Base-by-base conservation (phyloP, 2,888 invertebrate genomes). In the Linyphia triangularis region DNA sequence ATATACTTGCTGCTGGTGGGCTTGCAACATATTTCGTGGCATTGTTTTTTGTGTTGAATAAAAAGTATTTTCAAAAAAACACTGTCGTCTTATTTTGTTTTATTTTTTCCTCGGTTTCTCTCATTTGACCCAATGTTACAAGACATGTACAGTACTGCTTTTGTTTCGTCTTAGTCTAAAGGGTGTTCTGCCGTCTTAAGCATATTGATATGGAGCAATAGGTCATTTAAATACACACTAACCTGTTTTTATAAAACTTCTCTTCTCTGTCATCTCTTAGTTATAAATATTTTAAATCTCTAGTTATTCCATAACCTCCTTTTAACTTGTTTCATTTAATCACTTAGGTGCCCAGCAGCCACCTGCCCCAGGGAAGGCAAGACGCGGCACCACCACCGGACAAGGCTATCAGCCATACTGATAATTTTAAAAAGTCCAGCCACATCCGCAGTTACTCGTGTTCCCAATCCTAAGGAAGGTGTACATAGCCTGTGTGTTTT, bases 401-500 rank as follows among this genome's bases (percentile, higher is more conserved):
- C 85, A 85, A 77, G 88, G 88, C 63, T 88, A 88, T 77, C 88
- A 88, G 70, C 88, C 88, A 28, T 88, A 88, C 61, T 88, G 88
- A 88, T 77, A 82, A 82, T 33, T 75, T 81, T 86, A 61, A 43
- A 9, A 3, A 85, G 51, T 57, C 70, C 43, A 79, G 81, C 86
- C 85, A 57, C 75, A 81, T 81, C 67, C 57, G 81, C 51, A 81
- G 81, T 81, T 51, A 69, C 77, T 61, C 70, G 78, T 67, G 81
- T 37, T 24, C 72, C 65, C 67, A 57, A 72, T 73, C 40, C 30
- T 30, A 28, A 43, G 82, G 88, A 88, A 82, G 77, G 88, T 88
- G 88, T 88, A 88, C 77, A 88, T 88, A 88, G 86, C 86, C 86
- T 85, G 79, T 81, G 82, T 88, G 88, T 88, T 88, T 88, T 88